Evolutionary conservation across 2,797 vertebrate genomes (phyloP).

Genomic region (Poeciliopsis gracilis): DNA sequence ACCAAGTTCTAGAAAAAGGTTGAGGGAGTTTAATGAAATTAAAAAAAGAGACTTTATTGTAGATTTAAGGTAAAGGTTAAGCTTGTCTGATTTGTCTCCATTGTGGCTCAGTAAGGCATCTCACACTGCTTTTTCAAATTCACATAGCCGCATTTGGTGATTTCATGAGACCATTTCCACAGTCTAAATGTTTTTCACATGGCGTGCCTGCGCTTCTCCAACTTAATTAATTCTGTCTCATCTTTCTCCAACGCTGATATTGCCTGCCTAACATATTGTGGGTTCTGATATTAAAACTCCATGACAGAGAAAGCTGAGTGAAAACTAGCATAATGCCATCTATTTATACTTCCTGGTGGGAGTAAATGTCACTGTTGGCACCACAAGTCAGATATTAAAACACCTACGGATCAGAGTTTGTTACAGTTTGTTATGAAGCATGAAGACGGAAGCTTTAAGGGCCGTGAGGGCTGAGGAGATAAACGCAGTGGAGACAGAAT

Average conservation of each 20-base stretch:
- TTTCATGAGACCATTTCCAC: background rate
- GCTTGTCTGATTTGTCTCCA: background rate
- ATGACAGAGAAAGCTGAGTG: background rate
- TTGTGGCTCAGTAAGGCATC: background rate
- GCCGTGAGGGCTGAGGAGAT: slow-evolving; percentile 23
- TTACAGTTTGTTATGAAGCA: slow-evolving; percentile 20
- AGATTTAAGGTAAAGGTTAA: background rate
- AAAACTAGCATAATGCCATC: slow-evolving; percentile 9
- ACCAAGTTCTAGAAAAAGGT: background rate
- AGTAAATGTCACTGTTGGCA: slow-evolving; percentile 40
- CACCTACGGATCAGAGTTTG: slow-evolving; percentile 24
- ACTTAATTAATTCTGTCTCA: slow-evolving; percentile 11
- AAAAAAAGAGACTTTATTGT: background rate
- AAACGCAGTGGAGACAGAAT: slow-evolving; percentile 37
- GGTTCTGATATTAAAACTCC: background rate
- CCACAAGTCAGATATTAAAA: slow-evolving; percentile 30
- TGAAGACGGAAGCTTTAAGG: slow-evolving; percentile 20
- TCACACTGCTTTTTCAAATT: background rate
- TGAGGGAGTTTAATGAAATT: background rate
- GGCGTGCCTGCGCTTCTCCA: background rate
- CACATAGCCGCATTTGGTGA: background rate
- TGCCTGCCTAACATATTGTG: background rate
- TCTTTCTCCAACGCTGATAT: background rate
- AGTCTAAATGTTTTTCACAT: background rate
- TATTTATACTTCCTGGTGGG: slow-evolving; percentile 36